phyloP scores from a whole-genome alignment of 2,888 invertebrate species.

The Neoascia interrupta region DNA sequence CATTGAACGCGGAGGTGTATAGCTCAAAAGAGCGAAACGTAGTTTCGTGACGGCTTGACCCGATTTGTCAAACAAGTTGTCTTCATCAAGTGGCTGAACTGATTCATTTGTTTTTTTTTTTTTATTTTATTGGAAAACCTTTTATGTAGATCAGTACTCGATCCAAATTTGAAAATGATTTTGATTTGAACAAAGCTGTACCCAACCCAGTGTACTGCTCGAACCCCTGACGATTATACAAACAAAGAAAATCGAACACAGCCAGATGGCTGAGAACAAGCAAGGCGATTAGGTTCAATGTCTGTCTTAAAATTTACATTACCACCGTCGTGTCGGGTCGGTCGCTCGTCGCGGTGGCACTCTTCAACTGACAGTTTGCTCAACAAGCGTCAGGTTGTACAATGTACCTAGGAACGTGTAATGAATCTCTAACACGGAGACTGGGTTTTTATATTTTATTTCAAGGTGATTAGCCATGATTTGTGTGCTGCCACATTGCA shows the following conservation, averaged over 20 bases:
- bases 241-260: slow-evolving; percentile 42
- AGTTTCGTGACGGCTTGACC: slow-evolving; percentile 44
- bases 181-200: background rate
- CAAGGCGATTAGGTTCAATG: slow-evolving; percentile 61
- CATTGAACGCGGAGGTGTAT: slow-evolving; percentile 67
- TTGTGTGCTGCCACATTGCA: slow-evolving; percentile 18
- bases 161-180: slow-evolving; percentile 23
- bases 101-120: slow-evolving; percentile 7
- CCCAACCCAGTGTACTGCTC: too few species aligned
- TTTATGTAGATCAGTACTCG: slow-evolving; percentile 49
- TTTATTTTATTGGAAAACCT: background rate
- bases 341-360: slow-evolving; percentile 8
- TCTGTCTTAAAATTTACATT: slow-evolving; percentile 57
- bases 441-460: slow-evolving; percentile 34
- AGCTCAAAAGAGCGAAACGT: too few species aligned
- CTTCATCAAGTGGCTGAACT: background rate
- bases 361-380: slow-evolving; percentile 43
- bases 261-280: slow-evolving; percentile 31
- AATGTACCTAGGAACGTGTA: slow-evolving; percentile 34
- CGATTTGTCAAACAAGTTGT: slow-evolving; percentile 18
- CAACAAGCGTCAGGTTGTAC: slow-evolving; percentile 43
- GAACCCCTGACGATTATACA: too few species aligned
- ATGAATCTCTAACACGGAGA: slow-evolving; percentile 57
- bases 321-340: slow-evolving; percentile 3
- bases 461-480: slow-evolving; percentile 60